Evolutionary conservation across 2,797 vertebrate species (phyloP).

Genomic region (Vireo griseus): DNA sequence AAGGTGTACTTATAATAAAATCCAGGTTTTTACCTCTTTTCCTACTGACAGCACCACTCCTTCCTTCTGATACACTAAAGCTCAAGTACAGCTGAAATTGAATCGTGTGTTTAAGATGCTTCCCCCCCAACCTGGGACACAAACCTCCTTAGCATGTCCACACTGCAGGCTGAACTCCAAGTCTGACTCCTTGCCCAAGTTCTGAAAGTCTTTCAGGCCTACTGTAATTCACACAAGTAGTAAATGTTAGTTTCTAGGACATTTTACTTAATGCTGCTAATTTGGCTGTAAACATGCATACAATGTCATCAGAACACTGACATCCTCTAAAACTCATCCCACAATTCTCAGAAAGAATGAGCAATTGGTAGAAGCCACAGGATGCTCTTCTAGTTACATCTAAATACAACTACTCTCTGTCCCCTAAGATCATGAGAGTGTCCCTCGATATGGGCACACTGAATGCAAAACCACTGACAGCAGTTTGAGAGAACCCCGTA

Average conservation of each 20-base stretch:
- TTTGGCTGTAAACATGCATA: background rate
- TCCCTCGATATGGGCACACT: background rate
- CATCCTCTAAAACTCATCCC: background rate
- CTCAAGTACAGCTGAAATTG: background rate
- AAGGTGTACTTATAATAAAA: background rate
- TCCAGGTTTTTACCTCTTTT: background rate
- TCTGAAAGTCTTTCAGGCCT: background rate
- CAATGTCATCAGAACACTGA: background rate
- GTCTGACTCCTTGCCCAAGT: background rate
- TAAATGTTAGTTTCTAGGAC: background rate
- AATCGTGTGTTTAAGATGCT: background rate
- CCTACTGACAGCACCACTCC: background rate
- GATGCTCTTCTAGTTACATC: background rate
- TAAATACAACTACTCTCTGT: background rate
- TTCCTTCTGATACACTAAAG: background rate
- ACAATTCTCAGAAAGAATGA: background rate
- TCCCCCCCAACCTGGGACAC: background rate
- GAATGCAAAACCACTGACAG: background rate
- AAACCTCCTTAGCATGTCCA: background rate
- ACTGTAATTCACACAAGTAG: rapidly evolving
- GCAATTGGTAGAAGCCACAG: background rate
- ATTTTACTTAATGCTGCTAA: background rate
- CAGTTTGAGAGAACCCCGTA: background rate
- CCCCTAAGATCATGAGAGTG: background rate
- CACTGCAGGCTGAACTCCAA: background rate